Percentiles rank a stretch among this genome's conserved stretches.
phyloP scores from a whole-genome alignment of 2,797 vertebrate species.

The Rhinoraja longicauda region DNA sequence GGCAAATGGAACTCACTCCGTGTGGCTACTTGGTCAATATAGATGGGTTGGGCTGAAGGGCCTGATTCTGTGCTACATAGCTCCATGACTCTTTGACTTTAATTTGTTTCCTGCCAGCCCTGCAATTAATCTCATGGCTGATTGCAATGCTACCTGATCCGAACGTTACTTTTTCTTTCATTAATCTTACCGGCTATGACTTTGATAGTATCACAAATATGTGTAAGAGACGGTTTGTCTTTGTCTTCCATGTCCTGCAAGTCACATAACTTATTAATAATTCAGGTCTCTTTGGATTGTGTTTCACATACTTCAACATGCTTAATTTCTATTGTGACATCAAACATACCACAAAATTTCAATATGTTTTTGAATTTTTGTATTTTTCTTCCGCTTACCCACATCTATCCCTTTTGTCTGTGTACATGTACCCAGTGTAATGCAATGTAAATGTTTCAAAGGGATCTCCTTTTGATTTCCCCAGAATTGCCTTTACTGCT shows the following conservation, averaged over 20 bases:
- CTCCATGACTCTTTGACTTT: too few species aligned
- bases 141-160: slow-evolving; percentile 21
- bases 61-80: too few species aligned
- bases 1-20: too few species aligned
- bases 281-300: slow-evolving; percentile 8
- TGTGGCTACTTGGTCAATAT: too few species aligned
- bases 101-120: neutral
- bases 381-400: neutral
- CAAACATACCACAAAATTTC: neutral
- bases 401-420: too few species aligned
- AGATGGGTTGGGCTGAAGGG: too few species aligned
- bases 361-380: neutral
- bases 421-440: neutral
- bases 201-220: neutral
- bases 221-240: slow-evolving; percentile 14
- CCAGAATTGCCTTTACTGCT: neutral
- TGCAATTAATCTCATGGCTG: neutral
- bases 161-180: slow-evolving; percentile 13
- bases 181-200: neutral
- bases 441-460: neutral
- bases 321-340: neutral
- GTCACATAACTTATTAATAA: slow-evolving; percentile 1
- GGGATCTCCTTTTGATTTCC: neutral
- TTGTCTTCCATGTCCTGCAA: slow-evolving; percentile 12
- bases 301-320: slow-evolving; percentile 28